Conservation (phyloP, 2,888 invertebrate genomes). For the Syritta pipiens region DNA sequence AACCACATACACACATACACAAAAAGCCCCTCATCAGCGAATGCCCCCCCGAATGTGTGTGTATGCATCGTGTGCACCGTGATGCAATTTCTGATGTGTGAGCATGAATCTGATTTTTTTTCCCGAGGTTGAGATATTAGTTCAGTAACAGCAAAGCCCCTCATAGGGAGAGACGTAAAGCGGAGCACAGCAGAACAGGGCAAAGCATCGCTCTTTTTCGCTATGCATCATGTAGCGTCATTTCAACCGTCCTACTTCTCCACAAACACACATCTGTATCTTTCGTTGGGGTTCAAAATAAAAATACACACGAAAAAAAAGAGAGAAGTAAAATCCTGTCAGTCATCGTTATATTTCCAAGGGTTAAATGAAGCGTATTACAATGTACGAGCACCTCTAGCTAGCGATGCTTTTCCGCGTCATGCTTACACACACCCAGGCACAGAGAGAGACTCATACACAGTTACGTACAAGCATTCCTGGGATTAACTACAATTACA, state of each 20-base stretch:
- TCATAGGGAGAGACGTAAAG: too few relatives aligned
- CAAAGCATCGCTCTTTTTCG: constrained; percentile 27
- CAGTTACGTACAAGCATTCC: constrained; percentile 20
- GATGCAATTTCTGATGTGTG: constrained; percentile 24
- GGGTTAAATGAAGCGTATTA: constrained; percentile 55
- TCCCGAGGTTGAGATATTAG: constrained; percentile 27
- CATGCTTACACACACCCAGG: background rate
- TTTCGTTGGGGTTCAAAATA: background rate
- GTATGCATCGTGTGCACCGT: constrained; percentile 1
- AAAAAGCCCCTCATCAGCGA: constrained; percentile 20
- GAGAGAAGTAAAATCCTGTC: constrained; percentile 11
- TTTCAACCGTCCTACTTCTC: constrained; percentile 44
- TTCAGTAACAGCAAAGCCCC: constrained; percentile 8
- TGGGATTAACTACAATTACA: constrained; percentile 45
- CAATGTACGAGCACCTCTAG: constrained; percentile 26
- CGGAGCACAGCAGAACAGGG: constrained; percentile 1
- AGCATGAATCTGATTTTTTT: constrained; percentile 22
- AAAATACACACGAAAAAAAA: too few relatives aligned
- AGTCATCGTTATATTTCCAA: constrained; percentile 46
- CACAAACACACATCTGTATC: background rate
- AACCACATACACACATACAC: too few relatives aligned
- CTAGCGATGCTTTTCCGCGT: background rate
- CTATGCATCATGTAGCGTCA: constrained; percentile 52
- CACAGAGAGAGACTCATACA: background rate
- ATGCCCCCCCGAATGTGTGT: background rate